Base-by-base conservation (phyloP, 2,888 invertebrate genomes). In the Barypeithes pellucidus region DNA sequence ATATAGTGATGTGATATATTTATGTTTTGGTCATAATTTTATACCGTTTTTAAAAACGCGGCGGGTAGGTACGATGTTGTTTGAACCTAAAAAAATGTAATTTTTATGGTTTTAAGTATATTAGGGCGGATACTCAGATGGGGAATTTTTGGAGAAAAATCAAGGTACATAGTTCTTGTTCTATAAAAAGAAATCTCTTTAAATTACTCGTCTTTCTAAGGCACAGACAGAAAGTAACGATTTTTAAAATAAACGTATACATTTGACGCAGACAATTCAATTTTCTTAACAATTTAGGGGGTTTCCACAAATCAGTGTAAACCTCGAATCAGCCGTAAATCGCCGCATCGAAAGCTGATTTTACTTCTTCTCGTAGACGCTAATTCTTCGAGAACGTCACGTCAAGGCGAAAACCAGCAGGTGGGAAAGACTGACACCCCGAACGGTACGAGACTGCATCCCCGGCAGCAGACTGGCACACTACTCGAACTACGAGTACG, bases 361-460 rank as follows among this genome's bases (percentile, higher is more conserved):
- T 29, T 5, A 50, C 69, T 76, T 77, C 75, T 77, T 69, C 45
- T 72, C 79, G 77, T 80, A 85, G 85, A 81, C 81, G 59, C 79
- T 85, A 54, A 81, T 79, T 76, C 77, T 72, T 75, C 82, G 77
- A 75, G 77, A 78, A 54, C 75, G 75, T 41, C 76, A 77, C 45
- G 70, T 77, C 20, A 65, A 47, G 14, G 59, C 72, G 59, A 71
- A 76, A 66, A 68, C 70, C 33, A 73, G 72, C 62, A 77, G 77
- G 73, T 80, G 81, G 76, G 84, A 80, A 78, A 80, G 79, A 78
- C 78, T 78, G 75, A 80, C 81, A 74, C 82, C 85, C 36, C 85
- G 87, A 81, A 89, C 88, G 75, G 91, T 91, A 39, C 89, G 88
- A 81, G 91, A 91, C 81, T 88, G 89, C 60, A 91, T 92, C 79